Evolutionary conservation across 2,797 vertebrate species (phyloP), one percentile per base, ranked within the genome.

Genomic region (Mus minutoides): DNA sequence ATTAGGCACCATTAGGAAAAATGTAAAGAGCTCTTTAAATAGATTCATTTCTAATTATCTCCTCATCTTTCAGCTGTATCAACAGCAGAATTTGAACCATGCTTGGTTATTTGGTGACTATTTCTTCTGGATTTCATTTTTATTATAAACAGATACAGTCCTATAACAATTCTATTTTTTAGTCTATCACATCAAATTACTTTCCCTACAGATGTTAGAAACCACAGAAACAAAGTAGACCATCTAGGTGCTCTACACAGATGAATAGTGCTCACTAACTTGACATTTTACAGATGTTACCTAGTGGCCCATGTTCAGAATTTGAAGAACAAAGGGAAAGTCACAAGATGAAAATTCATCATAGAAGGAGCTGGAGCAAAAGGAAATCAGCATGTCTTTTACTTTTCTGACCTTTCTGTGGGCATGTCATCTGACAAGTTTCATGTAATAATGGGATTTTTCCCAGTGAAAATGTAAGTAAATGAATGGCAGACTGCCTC

Each of bases 81-180:
- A 77, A 54, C 90, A 90, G 31, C 46, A 88, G 82, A 94, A 94
- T 89, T 71, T 83, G n/a, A 90, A 78, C 91, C 29, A 46, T 60
- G 71, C 3, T 60, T 21, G 78, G 60, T 77, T 77, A 85, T 69
- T 5, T 78, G 95, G 43, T 76, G 80, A 97, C 43, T 89, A 46
- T 69, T 82, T 95, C 40, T 86, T 93, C 26, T n/a, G 6, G 85
- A 78, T 83, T 77, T 26, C 40, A 46, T 22, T 95, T 95, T 91
- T 54, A 52, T 8, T 69, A 88, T 43, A 94, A 84, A 60, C 29
- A 79, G 26, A 40, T 3, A 67, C 52, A 26, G 34, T 82, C 19
- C 67, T 17, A 19, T 2, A 19, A 92, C 19, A 92, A 34, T 94
- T 92, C 43, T 82, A 84, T 91, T 94, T 94, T 87, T 17, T 76